Evolutionary conservation across 1,140 invertebrate species (phyloP), one percentile per base, ranked within the genome.

Genomic region (Gryllus bimaculatus): DNA sequence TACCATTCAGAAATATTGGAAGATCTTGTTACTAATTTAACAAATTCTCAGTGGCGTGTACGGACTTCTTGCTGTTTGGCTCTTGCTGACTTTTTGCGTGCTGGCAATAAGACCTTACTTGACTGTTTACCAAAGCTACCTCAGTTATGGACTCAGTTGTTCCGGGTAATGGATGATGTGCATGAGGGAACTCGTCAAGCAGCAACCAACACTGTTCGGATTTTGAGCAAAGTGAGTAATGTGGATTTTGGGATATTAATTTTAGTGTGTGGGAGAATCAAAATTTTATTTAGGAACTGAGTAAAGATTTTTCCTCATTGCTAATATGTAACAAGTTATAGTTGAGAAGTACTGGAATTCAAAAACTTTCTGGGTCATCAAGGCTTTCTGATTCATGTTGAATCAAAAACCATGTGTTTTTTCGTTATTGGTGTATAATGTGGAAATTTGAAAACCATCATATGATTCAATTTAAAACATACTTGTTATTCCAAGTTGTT

Each of bases 101-200:
- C 87, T 49, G 82, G 84, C 15, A 81, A 76, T 74, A 76, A 20
- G 8, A 77, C 48, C 12, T 20, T 79, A 21, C 20, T 10, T 48
- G 79, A 79, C 48, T 79, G n/a, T n/a, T 47, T 79, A 47, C 48
- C 48, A 15, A 54, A 15, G 8, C 84, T 96, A 77, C 89, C 90
- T 0, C 90, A 92, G 82, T 87, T 98, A 7, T 97, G 95, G 94
- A 88, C 88, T 13, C 92, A 93, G 84, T 86, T 97, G 49, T 95
- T 98, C 83, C 87, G 94, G 49, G 95, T 98, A 0, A 93, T 96
- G 91, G 96, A 98, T 85, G 96, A 98, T 86, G 94, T 97, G 83
- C 96, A 98, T 84, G 95, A 96, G 84, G 92, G 91, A 39, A 97
- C 96, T 0, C 87, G 96, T 79, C 87, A 90, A 81, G 92, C 94